Base-by-base conservation (phyloP, 2,888 invertebrate genomes). In the Drosophila flavopinicola region DNA sequence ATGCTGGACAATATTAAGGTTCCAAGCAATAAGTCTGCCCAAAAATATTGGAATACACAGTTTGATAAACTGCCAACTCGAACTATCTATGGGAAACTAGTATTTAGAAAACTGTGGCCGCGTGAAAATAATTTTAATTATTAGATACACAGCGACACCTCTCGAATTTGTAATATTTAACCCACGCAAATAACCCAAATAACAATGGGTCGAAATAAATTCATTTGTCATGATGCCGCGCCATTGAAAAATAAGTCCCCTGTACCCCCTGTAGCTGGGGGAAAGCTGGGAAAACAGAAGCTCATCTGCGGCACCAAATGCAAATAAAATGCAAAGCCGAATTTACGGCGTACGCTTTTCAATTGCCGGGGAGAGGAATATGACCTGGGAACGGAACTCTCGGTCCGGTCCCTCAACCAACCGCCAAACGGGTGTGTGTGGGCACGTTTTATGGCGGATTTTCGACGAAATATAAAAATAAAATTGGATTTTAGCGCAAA, bases 401-500 rank as follows among this genome's bases (percentile, higher is more conserved):
- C 49, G 13, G 42, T 23, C 24, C 7, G 17, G 37, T 17, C 25
- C 27, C 20, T n/a, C 39, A 25, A 17, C 9, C 41, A 23, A 1
- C 41, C 25, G 17, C 2, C 20, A 20, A 20, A 20, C 20, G 29
- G 25, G 11, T 6, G 20, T 49, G 37, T 39, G 54, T 47, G 60
- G 44, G 17, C 47, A 47, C 54, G 66, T 76, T 82, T 85, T 82
- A 82, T 85, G 70, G 80, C 79, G 73, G 67, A 83, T 83, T 83
- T 77, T 78, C 73, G 61, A 66, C 67, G 56, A 72, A 74, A 74
- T 85, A 85, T 85, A 85, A 83, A 83, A 83, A 86, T 86, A 77
- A 83, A 86, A 83, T 83, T 83, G 86, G 82, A 83, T 83, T 83
- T 86, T 77, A 75, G 86, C 86, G 75, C 69, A 70, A 76, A 83